Percentiles rank a stretch among this genome's conserved stretches.
Evolutionary conservation across 1,140 invertebrate species (phyloP).

Genomic region (Tribolium castaneum): DNA sequence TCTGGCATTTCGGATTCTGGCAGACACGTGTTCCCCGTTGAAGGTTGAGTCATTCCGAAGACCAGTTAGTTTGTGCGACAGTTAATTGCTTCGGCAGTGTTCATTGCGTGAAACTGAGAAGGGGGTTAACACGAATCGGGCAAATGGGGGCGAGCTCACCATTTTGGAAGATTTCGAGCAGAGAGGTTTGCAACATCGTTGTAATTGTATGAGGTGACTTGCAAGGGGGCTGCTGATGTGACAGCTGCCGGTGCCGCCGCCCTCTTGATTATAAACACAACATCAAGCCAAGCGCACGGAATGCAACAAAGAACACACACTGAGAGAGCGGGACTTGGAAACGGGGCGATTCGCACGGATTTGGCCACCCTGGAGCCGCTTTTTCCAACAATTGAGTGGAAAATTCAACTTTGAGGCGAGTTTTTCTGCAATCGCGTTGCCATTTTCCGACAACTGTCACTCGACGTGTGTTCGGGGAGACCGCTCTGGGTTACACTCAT

Average conservation of each 20-base stretch:
- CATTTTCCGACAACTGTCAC: too few species aligned
- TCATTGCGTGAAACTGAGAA: neutral
- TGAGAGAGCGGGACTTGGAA: too few species aligned
- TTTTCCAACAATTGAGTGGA: too few species aligned
- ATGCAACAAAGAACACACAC: too few species aligned
- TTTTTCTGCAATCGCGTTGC: too few species aligned
- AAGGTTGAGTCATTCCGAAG: constrained; percentile 52
- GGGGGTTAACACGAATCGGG: neutral
- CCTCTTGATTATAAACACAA: constrained; percentile 15
- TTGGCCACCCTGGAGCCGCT: too few species aligned
- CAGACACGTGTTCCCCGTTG: constrained; percentile 45
- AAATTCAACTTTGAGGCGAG: too few species aligned
- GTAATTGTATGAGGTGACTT: too few species aligned
- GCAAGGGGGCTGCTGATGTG: neutral
- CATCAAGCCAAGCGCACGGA: neutral
- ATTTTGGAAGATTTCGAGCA: neutral
- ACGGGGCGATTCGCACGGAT: too few species aligned
- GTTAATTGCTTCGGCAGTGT: neutral
- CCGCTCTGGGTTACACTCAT: too few species aligned
- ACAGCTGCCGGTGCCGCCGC: constrained; percentile 29
- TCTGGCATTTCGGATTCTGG: constrained; percentile 56
- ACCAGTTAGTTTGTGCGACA: neutral
- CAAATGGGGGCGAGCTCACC: neutral
- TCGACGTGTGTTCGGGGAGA: too few species aligned
- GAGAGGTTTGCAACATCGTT: too few species aligned